Evolutionary conservation across 2,113 vertebrate species (phyloP).

Genomic region (Gnathonemus echidnorhynchus): DNA sequence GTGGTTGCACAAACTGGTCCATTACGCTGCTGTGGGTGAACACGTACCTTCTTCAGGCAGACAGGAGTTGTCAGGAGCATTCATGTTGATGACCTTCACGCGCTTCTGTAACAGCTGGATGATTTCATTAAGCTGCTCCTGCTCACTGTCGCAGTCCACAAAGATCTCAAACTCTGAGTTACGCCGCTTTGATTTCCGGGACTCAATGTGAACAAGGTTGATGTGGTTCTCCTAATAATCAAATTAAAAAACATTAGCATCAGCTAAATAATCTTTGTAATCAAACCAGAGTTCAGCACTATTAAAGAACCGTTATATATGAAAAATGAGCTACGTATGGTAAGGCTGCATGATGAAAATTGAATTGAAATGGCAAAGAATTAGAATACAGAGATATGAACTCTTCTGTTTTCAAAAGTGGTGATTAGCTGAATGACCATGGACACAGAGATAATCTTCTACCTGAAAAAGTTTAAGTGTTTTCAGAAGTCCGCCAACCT

Average conservation of each 20-base stretch:
- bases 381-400: neutral
- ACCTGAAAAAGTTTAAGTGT: conserved; percentile 95
- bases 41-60: conserved; percentile 62
- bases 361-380: neutral
- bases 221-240: conserved; percentile 82
- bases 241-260: neutral
- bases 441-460: neutral
- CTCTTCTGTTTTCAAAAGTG: neutral
- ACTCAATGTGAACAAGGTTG: conserved; percentile 92
- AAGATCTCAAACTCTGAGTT: conserved; percentile 96
- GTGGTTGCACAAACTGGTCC: too few species aligned
- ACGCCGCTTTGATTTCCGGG: conserved; percentile 84
- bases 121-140: conserved; percentile 85
- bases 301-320: neutral
- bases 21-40: neutral
- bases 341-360: neutral
- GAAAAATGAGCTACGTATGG: neutral
- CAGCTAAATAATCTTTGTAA: neutral
- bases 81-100: conserved; percentile 74
- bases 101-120: conserved; percentile 83
- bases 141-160: conserved; percentile 88
- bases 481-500: conserved; percentile 90
- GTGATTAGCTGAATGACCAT: neutral
- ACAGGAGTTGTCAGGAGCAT: conserved; percentile 65
- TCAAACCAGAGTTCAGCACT: neutral